These are phyloP conservation scores for Galemys pyrenaicus DNA, from an alignment of 2,113 vertebrate genomes.

Conservation along the genomic window DNA sequence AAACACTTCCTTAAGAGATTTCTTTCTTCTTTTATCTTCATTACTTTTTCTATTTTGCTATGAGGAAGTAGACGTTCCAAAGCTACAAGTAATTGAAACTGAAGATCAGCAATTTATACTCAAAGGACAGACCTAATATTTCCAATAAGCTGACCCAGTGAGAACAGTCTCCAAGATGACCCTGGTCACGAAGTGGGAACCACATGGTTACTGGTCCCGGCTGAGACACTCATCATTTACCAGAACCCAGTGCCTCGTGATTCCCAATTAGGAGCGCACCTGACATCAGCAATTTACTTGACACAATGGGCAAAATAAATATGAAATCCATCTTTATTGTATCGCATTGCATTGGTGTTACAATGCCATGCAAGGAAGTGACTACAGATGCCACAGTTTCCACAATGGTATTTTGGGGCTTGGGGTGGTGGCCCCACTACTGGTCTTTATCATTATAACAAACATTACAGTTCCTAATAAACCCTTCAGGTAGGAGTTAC, in stretches of 20 bases:
- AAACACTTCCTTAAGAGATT: conserved; percentile 75
- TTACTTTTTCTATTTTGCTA: conserved; percentile 63
- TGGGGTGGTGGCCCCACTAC: neutral
- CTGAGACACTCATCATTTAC: conserved; percentile 83
- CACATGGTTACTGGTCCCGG: conserved; percentile 80
- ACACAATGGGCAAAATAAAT: conserved; percentile 78
- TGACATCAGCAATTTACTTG: neutral
- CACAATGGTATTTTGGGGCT: conserved; percentile 3
- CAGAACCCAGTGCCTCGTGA: conserved; percentile 80
- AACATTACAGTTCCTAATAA: conserved; percentile 54
- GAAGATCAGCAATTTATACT: conserved; percentile 83
- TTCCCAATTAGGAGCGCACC: conserved; percentile 71
- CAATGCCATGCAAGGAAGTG: neutral
- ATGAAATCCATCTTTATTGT: conserved; percentile 60
- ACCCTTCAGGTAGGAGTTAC: conserved; percentile 31
- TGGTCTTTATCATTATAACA: neutral
- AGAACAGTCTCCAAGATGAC: conserved; percentile 86
- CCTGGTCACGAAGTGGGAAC: conserved; percentile 80
- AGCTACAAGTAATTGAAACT: conserved; percentile 82
- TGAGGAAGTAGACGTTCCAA: conserved; percentile 86
- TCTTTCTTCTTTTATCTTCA: conserved; percentile 67
- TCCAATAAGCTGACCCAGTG: conserved; percentile 81
- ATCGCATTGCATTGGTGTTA: conserved; percentile 4
- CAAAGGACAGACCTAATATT: conserved; percentile 85
- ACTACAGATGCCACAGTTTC: conserved; percentile 51